Evolutionary conservation across 92 coral and sea anemone species (phyloP), one percentile per base, ranked within the genome.

Genomic region (Umimayanthus kanabou): DNA sequence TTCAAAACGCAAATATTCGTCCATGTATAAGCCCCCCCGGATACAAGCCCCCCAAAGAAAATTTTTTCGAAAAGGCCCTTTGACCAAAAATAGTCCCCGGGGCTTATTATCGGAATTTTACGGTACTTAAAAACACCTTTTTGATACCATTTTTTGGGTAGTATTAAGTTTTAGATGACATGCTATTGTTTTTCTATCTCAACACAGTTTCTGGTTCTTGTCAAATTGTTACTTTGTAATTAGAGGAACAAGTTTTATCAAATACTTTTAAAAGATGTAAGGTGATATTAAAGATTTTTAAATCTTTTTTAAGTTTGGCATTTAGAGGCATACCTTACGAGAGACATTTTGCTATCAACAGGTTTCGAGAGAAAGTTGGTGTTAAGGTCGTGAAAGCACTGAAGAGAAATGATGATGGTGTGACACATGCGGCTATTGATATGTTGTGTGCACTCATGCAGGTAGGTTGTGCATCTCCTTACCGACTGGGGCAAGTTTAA

Each of bases 401-500:
- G 39, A 97, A 97, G 89, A 91, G 97, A 80, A 94, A 91, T 85
- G 94, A 93, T 50, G 99, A 97, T 87, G 99, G 97, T 15, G 99
- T 97, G 1, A 97, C 96, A 1, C 99, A 97, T 85, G 98, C 99
- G 18, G 99, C 99, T 14, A 94, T 95, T 64, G 99, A 97, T 80
- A 94, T 94, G 95, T 87, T 97, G 88, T 97, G 99, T 91, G 98
- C 99, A 4, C 87, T 97, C 30, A 97, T 97, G 99, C 99, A 97
- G 99, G 99, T 96, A 70, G 3, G 20, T 53, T 73, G 55, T 18
- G 8, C 20, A 43, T 10, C 23, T 43, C 9, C 37, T n/a, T 20
- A 28, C 18, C 37, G 13, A 33, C 49, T 78, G 23, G 50, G 50
- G 13, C 9, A 47, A 47, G 11, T 47, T 8, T 47, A 42, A 7